Base-by-base conservation (phyloP, 2,888 invertebrate species). In the Lysandra coridon region DNA sequence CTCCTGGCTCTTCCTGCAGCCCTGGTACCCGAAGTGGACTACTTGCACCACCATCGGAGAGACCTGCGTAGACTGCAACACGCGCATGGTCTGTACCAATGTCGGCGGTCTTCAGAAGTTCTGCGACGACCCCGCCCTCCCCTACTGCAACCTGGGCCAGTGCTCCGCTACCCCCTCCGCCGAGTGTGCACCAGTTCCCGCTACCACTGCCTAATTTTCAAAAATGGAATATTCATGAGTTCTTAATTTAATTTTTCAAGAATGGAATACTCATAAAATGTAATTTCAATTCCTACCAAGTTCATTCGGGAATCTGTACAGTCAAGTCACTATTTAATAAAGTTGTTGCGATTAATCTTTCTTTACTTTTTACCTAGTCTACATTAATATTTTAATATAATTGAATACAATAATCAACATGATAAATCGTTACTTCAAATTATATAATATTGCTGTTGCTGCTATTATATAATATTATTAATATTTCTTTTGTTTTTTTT, bases 141-240 rank as follows among this genome's bases (percentile, higher is more conserved):
- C 94, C 0, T 88, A 91, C 85, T 94, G 94, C 86, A 93, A 93
- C 85, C 86, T 91, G 12, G 94, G 94, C n/a, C 87, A 88, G 80
- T 94, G 94, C 85, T 93, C 94, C 0, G 93, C 92, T 7, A 93
- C 93, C 0, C 92, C 94, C 0, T 81, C 92, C 1, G 88, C 83
- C 0, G 91, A 88, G 79, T 94, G 94, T 80, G 89, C 88, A 0
- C 86, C 89, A 0, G 81, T 84, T 1, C 64, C 83, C 6, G 82
- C 84, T 1, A 79, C 82, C 7, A 77, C 77, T 75, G 81, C 82
- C 81, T 83, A 84, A 80, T 57, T 44, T 44, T 49, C 40, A 4
- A 40, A 14, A 40, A 40, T 23, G 44, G 17, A 69, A 69, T 69
- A 69, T 17, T 69, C 69, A 69, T 17, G 44, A 44, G 40, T 74